A percentile compares a stretch with the other conserved stretches of the same genome.
These are phyloP conservation scores for Drosophila aff. DNA, from an alignment of 1,140 invertebrate species.

Conservation along the genomic window DNA sequence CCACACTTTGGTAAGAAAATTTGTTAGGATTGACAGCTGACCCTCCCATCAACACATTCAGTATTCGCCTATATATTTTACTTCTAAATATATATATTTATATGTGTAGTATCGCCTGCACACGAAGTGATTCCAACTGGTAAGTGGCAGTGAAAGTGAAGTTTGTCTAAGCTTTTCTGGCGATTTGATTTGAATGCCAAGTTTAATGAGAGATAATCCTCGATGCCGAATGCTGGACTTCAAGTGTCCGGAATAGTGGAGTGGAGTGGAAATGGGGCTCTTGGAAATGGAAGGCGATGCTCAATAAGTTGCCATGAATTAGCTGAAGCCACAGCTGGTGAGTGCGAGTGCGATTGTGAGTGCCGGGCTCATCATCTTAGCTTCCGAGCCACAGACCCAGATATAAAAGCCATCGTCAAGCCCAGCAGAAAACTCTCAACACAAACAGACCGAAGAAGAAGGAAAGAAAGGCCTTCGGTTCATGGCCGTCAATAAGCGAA, in stretches of 20 bases:
- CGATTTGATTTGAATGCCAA: constrained; percentile 72
- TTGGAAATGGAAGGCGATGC: neutral
- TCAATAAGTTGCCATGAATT: constrained; percentile 70
- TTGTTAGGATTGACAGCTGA: constrained; percentile 69
- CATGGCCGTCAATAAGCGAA: neutral
- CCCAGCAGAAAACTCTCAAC: constrained; percentile 12
- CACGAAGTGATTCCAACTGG: constrained; percentile 11
- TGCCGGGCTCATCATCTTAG: constrained; percentile 20
- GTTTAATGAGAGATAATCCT: constrained; percentile 55
- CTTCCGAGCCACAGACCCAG: constrained; percentile 7
- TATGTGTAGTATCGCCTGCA: constrained; percentile 1
- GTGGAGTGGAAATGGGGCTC: neutral
- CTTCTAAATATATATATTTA: neutral
- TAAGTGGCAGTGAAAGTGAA: constrained; percentile 29
- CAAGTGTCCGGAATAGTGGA: constrained; percentile 20
- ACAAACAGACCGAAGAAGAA: constrained; percentile 18
- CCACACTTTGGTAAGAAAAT: constrained; percentile 71
- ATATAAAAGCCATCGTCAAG: constrained; percentile 6
- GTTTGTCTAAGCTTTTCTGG: constrained; percentile 23
- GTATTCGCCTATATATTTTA: neutral
- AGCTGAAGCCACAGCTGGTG: constrained; percentile 40
- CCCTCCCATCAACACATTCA: constrained; percentile 1
- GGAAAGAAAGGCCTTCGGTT: neutral
- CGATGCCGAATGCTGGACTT: constrained; percentile 19
- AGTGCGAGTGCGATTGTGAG: neutral